Conservation (phyloP, 2,113 vertebrate genomes). For the Phoenicopterus ruber region DNA sequence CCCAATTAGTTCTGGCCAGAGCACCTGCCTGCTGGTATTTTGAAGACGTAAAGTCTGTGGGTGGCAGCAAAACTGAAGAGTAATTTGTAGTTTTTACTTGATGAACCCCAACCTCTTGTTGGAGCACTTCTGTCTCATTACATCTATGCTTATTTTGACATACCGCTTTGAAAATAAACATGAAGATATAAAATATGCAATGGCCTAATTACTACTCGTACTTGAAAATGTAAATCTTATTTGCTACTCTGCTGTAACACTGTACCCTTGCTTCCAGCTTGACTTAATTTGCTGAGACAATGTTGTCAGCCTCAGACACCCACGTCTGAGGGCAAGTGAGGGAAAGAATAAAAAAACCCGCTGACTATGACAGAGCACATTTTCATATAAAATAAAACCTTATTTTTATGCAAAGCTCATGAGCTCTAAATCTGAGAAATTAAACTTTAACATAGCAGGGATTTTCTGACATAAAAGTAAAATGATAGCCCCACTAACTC, state of each 20-base stretch:
- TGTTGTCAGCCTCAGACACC: conserved; percentile 50
- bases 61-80: neutral
- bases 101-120: neutral
- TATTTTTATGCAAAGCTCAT: conserved; percentile 16
- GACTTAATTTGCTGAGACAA: conserved; percentile 62
- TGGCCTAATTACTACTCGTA: conserved; percentile 33
- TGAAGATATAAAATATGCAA: conserved; percentile 18
- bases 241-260: neutral
- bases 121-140: neutral
- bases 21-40: neutral
- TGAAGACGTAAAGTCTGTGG: neutral
- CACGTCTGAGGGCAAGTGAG: conserved; percentile 27
- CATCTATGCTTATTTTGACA: conserved; percentile 6
- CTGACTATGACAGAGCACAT: conserved; percentile 16
- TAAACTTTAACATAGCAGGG: neutral
- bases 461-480: conserved; percentile 3
- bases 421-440: conserved; percentile 1
- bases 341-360: conserved; percentile 4
- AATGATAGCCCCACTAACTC: conserved; percentile 11
- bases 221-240: conserved; percentile 35
- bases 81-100: conserved; percentile 19
- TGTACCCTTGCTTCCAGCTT: conserved; percentile 22
- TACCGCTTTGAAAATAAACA: conserved; percentile 22
- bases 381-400: conserved; percentile 16
- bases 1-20: neutral